phyloP scores from a whole-genome alignment of 1,140 invertebrate genomes.

The Trinorchestia longiramus region DNA sequence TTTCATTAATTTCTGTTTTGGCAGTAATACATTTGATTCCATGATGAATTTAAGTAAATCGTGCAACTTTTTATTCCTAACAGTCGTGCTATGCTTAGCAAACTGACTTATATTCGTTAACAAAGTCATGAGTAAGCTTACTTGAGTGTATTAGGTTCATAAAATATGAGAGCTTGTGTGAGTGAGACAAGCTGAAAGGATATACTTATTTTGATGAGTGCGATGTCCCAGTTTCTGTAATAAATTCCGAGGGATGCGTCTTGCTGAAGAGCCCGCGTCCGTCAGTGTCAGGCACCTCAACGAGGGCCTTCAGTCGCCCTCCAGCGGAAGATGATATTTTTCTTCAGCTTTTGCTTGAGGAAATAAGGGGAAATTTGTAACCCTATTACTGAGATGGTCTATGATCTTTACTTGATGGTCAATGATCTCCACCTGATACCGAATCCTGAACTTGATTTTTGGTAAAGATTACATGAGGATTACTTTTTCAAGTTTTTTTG shows the following conservation, averaged over 20 bases:
- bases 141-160: not conserved
- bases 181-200: not conserved
- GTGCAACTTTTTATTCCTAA: too few species aligned
- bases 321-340: not conserved
- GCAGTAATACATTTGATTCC: too few species aligned
- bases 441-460: too few species aligned
- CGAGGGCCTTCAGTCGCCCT: not conserved
- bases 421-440: not conserved
- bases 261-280: not conserved
- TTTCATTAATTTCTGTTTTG: too few species aligned
- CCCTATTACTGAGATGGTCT: not conserved
- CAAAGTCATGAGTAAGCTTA: not conserved
- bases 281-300: constrained; percentile 9
- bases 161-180: not conserved
- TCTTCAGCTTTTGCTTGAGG: not conserved
- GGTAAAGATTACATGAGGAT: too few species aligned
- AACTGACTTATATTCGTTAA: not conserved
- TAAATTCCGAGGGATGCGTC: constrained; percentile 5
- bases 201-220: not conserved
- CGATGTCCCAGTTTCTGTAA: not conserved
- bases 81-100: too few species aligned
- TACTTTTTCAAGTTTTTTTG: too few species aligned
- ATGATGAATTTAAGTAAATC: too few species aligned
- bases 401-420: not conserved
- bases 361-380: not conserved